Evolutionary conservation across 2,113 vertebrate genomes (phyloP).

Genomic region (Hypomesus transpacificus): DNA sequence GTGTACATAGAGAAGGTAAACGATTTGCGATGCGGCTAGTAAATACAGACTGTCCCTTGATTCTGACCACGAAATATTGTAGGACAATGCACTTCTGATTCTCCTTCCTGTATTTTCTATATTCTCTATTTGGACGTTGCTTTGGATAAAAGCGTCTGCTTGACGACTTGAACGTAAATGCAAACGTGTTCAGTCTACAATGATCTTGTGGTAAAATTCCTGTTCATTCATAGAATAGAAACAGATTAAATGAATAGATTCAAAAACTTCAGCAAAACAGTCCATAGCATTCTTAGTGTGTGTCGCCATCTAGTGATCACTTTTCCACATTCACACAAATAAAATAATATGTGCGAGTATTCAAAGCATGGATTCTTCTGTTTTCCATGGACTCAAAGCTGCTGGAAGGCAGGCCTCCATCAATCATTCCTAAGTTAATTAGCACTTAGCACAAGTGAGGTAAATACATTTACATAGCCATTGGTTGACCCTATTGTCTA

Average conservation of each 20-base stretch:
- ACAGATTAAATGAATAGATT: conserved; percentile 1
- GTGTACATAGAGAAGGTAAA: conserved; percentile 24
- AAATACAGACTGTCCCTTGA: no score
- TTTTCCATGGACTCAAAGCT: neutral
- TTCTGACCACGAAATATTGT: no score
- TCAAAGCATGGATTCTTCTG: no score
- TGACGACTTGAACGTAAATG: no score
- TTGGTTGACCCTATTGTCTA: no score
- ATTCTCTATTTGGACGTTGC: conserved; percentile 20
- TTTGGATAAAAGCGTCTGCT: no score
- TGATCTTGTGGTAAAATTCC: conserved; percentile 29
- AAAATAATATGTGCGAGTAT: no score
- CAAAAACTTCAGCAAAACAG: neutral
- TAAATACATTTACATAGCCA: no score
- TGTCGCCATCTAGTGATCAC: conserved; percentile 69
- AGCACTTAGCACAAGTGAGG: neutral
- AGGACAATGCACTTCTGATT: no score
- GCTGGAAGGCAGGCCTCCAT: neutral
- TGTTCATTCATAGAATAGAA: conserved; percentile 11
- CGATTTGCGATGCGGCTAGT: no score
- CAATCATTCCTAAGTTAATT: conserved; percentile 6
- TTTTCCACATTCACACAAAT: no score
- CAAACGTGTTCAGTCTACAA: conserved; percentile 8
- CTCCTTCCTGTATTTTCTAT: no score
- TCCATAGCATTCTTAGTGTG: conserved; percentile 32